Percentiles rank a stretch among this genome's conserved stretches.
phyloP scores from a whole-genome alignment of 2,113 vertebrate genomes.

The Tenebrosternarchus preto region DNA sequence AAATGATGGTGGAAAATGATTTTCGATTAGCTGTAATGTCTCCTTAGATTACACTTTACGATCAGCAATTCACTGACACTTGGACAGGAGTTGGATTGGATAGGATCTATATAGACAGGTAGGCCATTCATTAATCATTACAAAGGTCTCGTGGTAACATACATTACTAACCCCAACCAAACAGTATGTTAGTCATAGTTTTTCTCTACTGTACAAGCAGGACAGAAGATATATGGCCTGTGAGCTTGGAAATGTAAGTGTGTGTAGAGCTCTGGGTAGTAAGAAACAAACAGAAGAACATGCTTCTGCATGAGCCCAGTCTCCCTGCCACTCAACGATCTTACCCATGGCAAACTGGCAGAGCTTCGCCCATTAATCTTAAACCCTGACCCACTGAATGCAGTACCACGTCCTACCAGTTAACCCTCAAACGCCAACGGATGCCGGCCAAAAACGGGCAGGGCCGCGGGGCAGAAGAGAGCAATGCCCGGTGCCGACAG shows the following conservation, averaged over 20 bases:
- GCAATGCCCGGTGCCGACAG: too few species aligned
- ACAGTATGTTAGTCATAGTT: background rate
- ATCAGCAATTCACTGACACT: too few species aligned
- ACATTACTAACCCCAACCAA: too few species aligned
- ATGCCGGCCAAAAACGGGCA: background rate
- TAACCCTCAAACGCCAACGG: background rate
- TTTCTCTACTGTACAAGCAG: constrained; percentile 4
- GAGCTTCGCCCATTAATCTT: constrained; percentile 15
- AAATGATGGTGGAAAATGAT: too few species aligned
- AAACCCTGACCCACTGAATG: constrained; percentile 6
- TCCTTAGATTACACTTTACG: too few species aligned
- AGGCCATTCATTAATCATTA: too few species aligned
- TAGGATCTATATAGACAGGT: too few species aligned
- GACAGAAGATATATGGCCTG: background rate
- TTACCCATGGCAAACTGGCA: constrained; percentile 11
- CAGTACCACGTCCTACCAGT: background rate
- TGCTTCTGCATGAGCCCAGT: background rate
- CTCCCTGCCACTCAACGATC: background rate
- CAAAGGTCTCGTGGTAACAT: too few species aligned
- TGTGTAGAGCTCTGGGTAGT: background rate
- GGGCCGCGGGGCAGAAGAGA: too few species aligned
- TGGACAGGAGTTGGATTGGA: too few species aligned
- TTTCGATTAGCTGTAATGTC: too few species aligned
- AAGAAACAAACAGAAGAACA: background rate
- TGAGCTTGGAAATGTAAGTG: background rate